Base-by-base conservation (phyloP, 2,797 vertebrate genomes). In the Anguilla pacifica region DNA sequence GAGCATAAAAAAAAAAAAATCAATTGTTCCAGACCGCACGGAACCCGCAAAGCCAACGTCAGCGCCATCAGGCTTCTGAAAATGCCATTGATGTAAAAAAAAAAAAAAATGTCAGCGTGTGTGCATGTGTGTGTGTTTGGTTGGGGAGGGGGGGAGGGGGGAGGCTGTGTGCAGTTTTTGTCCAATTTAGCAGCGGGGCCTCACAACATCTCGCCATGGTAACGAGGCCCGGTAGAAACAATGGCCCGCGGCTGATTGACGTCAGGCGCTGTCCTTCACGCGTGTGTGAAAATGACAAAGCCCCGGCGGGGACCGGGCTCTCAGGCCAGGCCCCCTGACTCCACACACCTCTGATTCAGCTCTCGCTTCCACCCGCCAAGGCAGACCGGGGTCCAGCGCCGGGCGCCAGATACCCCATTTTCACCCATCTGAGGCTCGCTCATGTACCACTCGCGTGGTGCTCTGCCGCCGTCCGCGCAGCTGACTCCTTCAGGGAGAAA, bases 151-250 rank as follows among this genome's bases (percentile, higher is more conserved):
- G 10, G 7, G 55, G 57, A 35, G 22, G 17, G 57, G 28, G 43
- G 4, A 59, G 25, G 13, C 85, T 31, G 39, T 43, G 35, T 43
- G 53, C 85, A 13, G 85, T 22, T 53, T 83, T 84, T 83, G 59
- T 77, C 72, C 94, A 94, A 94, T 93, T 94, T 93, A 92, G 90
- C 90, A 91, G 89, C 74, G 64, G 91, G 89, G 88, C 89, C 91
- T 93, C 89, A 88, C 91, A 93, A 94, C 88, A 88, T 87, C 19
- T 91, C 90, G 92, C 94, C 95, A 96, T 96, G 94, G 94, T 95
- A 96, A 96, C 95, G 86, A 85, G 81, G 90, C 82, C 87, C 87
- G 55, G 35, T 64, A 89, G 85, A 90, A 91, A 92, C 90, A 88
- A 88, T 87, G 81, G 89, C 70, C 85, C 72, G 85, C 86, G 70